Evolutionary conservation across 2,113 vertebrate genomes (phyloP), one percentile per base, ranked within the genome.

Genomic region (Silurus asotus): DNA sequence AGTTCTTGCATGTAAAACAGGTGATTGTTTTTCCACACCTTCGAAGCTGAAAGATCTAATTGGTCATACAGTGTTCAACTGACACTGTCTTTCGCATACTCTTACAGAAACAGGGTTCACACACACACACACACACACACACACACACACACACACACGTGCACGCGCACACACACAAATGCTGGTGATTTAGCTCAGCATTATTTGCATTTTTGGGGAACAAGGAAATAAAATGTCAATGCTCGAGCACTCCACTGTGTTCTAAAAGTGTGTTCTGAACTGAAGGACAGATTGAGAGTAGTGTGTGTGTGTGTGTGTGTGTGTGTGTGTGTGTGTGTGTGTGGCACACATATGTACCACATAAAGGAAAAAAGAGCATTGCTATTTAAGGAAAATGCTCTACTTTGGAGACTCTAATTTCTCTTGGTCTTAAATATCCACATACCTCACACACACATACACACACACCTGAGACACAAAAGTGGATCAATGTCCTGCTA

Each of bases 311-410:
- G 79, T 69, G 45, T 64, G 64, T 88, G 69, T 69, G 58, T 84
- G 77, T 77, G 53, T 56, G 53, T 37, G 53, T 58, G 74, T 56
- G 48, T 75, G 48, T 74, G 70, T 23, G 11, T 8, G 10, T 37
- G 37, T 37, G 37, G 37, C 1, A 4, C 3, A 4, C 28, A 17
- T 55, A 17, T 75, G 72, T 8, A 59, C 17, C 25, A 59, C 55
- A 79, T 59, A 45, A 28, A 59, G 25, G 76, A 4, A 79, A 58
- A 78, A 11, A 15, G 76, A 59, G 56, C 0, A 59, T 23, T 64
- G 83, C 91, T 91, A 91, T 92, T 91, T 91, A 90, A 92, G 87
- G 91, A 87, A 55, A 59, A 83, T 80, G 82, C 87, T 88, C 84
- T n/a, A 87, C 72, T 80, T 90, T 59, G 51, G 70, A 82, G 69